These are phyloP conservation scores for Hydroisotoma schaefferi DNA, from an alignment of 2,888 invertebrate genomes.

Conservation along the genomic window DNA sequence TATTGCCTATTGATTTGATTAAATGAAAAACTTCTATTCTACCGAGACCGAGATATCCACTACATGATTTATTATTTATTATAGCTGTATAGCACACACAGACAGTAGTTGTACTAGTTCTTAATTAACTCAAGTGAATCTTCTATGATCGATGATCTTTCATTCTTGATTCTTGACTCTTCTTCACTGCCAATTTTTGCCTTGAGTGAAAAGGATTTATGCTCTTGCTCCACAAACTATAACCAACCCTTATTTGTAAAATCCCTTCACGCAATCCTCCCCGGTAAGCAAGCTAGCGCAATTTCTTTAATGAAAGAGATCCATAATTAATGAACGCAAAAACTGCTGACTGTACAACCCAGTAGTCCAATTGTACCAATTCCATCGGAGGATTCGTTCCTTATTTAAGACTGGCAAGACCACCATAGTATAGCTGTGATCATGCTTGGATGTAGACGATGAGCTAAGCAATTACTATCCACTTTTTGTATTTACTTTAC, in stretches of 20 bases:
- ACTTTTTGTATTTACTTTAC: background rate
- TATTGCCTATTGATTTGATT: too few species aligned
- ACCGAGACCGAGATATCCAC: too few species aligned
- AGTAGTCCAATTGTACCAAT: background rate
- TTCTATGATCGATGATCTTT: slow-evolving; percentile 13
- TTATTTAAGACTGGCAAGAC: too few species aligned
- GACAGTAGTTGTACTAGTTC: slow-evolving; percentile 4
- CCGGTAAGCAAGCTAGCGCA: too few species aligned
- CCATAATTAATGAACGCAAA: background rate
- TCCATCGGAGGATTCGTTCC: too few species aligned
- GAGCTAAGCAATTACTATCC: background rate
- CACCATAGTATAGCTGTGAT: too few species aligned
- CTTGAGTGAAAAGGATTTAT: slow-evolving; percentile 6
- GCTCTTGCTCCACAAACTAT: background rate
- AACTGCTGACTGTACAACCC: too few species aligned
- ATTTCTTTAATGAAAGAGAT: slow-evolving; percentile 1
- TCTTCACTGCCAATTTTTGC: slow-evolving; percentile 9
- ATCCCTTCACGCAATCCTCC: background rate
- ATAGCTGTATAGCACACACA: too few species aligned
- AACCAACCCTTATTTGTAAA: background rate
- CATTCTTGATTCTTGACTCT: background rate
- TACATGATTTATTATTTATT: too few species aligned
- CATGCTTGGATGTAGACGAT: too few species aligned
- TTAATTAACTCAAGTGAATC: slow-evolving; percentile 14
- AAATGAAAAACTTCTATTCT: too few species aligned